Base-by-base conservation (phyloP, 1,140 invertebrate genomes). In the Colletes gigas region DNA sequence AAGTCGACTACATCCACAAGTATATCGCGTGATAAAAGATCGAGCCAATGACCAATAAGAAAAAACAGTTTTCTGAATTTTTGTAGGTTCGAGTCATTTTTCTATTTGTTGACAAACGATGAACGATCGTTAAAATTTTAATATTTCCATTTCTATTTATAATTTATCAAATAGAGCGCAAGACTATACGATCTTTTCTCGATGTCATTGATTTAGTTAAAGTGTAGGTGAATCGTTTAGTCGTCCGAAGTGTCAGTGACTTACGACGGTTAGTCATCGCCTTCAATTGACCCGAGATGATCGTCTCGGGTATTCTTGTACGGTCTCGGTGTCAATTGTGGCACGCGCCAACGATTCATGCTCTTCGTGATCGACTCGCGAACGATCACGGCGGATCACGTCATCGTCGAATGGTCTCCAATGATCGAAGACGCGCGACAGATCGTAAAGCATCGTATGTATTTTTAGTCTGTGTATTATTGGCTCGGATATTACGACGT, bases 331-430 rank as follows among this genome's bases (percentile, higher is more conserved):
- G 88, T 92, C 91, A 91, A 92, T 93, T 92, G 85, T 83, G 91
- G 89, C 91, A 92, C 92, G 91, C 89, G 91, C 88, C 91, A 85
- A 86, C 88, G 89, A 90, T 91, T 86, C 87, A 84, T 81, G 39
- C 71, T 82, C 86, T 89, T 88, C 70, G 88, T 82, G 82, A 90
- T 91, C 84, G 88, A 74, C 88, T 91, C 88, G 88, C 84, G 83
- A 89, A 90, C 86, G 83, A 72, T 72, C 79, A 54, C 66, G 71
- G 5, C n/a, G 21, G 63, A 66, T 91, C 91, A 87, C 91, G 90
- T 92, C 91, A 90, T 83, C 89, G 81, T 90, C 88, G 84, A 85
- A 86, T 78, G 54, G 70, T 59, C 54, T 39, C 65, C 83, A 83
- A 88, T 87, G 81, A 85, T 87, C 75, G 78, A 79, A 62, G 73